Evolutionary conservation across 2,113 vertebrate genomes (phyloP).

Genomic region (Peromyscus californicus): DNA sequence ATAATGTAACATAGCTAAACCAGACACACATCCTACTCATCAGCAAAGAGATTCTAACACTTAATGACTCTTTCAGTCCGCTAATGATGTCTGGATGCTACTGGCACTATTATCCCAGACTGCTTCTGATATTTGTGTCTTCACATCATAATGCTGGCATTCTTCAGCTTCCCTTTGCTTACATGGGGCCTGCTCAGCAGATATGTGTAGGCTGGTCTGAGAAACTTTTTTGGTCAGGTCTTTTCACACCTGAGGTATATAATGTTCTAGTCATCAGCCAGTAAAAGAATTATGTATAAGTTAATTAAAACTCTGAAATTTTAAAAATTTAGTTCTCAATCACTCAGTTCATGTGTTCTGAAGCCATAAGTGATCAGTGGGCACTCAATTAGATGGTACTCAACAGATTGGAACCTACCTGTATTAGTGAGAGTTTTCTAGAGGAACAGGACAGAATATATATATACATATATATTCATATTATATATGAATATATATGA

Average conservation of each 20-base stretch:
- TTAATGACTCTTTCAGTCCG: conserved; percentile 72
- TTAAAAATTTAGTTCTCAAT: neutral
- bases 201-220: neutral
- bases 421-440: neutral
- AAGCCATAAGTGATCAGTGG: neutral
- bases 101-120: conserved; percentile 52
- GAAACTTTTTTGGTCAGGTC: neutral
- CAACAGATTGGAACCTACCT: neutral
- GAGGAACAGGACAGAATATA: neutral
- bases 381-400: neutral
- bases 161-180: neutral
- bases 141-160: conserved; percentile 7
- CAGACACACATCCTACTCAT: conserved; percentile 55
- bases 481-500: too few species aligned
- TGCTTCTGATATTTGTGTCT: conserved; percentile 61
- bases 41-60: conserved; percentile 59
- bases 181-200: neutral
- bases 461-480: too few species aligned
- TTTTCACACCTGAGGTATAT: neutral
- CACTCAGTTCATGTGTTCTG: neutral
- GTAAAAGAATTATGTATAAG: neutral
- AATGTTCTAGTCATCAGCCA: neutral
- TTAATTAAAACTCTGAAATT: neutral
- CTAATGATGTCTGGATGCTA: conserved; percentile 68
- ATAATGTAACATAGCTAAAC: conserved; percentile 38